These are phyloP conservation scores for Antrozous pallidus DNA, from an alignment of 2,797 vertebrate species.

Conservation along the genomic window DNA sequence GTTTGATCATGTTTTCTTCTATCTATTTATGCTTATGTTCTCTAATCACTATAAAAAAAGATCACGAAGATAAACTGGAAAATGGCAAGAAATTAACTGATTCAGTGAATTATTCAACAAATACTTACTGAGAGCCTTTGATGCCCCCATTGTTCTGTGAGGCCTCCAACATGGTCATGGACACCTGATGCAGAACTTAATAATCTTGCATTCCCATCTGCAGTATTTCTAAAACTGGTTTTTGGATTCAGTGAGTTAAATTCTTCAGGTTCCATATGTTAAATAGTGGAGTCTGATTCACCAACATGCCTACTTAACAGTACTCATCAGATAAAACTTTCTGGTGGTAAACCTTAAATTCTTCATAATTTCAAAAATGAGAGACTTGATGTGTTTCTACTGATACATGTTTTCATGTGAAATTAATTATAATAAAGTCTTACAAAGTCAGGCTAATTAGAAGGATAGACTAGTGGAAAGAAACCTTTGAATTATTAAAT, in stretches of 20 bases:
- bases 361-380: conserved; percentile 30
- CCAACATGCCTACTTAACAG: not conserved
- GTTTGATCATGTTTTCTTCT: not conserved
- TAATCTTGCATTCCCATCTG: not conserved
- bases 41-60: not conserved
- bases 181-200: not conserved
- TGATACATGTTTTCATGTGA: not conserved
- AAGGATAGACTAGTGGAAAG: not conserved
- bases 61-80: not conserved
- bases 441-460: not conserved
- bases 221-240: not conserved
- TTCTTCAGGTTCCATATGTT: not conserved
- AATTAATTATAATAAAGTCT: conserved; percentile 31
- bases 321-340: not conserved
- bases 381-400: conserved; percentile 9
- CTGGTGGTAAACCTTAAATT: not conserved
- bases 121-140: not conserved
- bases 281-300: not conserved
- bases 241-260: not conserved
- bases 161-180: not conserved
- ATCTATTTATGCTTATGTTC: not conserved
- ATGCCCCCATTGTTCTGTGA: not conserved
- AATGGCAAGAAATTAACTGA: not conserved
- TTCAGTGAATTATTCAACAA: not conserved
- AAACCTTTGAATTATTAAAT: conserved; percentile 7